phyloP scores from a whole-genome alignment of 2,113 vertebrate genomes.

The Coracopsis vasa region DNA sequence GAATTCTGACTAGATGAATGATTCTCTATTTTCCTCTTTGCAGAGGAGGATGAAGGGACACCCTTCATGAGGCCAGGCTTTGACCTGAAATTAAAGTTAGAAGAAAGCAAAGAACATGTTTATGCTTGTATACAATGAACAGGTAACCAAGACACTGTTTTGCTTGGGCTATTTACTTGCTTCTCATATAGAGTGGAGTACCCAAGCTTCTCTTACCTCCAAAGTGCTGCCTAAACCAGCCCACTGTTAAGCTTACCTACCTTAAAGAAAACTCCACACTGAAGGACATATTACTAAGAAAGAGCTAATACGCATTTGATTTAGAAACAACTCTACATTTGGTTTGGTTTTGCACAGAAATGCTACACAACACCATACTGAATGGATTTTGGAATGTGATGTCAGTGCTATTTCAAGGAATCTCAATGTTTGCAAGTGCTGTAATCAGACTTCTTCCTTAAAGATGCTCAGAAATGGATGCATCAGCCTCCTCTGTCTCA shows the following conservation, averaged over 20 bases:
- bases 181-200: neutral
- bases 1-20: neutral
- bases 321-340: neutral
- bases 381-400: accelerated
- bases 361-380: neutral
- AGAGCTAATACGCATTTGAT: neutral
- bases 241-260: neutral
- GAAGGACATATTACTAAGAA: neutral
- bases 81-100: neutral
- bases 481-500: neutral
- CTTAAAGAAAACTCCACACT: neutral
- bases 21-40: neutral
- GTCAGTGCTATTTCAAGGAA: neutral
- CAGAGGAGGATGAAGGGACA: neutral
- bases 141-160: neutral
- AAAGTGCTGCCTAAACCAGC: neutral
- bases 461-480: neutral
- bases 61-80: neutral
- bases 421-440: neutral
- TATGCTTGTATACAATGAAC: neutral
- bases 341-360: neutral
- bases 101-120: neutral
- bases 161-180: neutral
- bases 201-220: neutral
- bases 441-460: neutral